Conservation (phyloP, 2,113 vertebrate species). For the Genyomyrus donnyi region DNA sequence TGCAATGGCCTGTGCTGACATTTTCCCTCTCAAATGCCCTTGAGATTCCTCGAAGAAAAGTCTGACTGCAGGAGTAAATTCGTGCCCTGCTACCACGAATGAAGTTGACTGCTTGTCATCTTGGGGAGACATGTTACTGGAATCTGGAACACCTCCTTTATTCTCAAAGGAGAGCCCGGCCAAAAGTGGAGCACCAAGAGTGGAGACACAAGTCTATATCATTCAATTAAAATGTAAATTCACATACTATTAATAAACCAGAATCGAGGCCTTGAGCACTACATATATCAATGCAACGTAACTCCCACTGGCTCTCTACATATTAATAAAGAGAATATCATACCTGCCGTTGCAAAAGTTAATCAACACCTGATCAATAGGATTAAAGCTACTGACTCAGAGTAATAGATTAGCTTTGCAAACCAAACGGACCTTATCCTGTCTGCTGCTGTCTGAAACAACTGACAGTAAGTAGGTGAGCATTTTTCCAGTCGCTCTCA, state of each 20-base stretch:
- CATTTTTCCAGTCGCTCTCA: background rate
- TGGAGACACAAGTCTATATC: constrained; percentile 35
- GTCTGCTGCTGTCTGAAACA: constrained; percentile 12
- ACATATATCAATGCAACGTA: constrained; percentile 33
- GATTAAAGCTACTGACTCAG: constrained; percentile 27
- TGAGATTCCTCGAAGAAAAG: constrained; percentile 29
- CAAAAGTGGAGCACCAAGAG: constrained; percentile 21
- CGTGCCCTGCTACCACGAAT: constrained; percentile 43
- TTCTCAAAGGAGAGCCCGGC: constrained; percentile 39
- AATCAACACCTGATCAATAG: constrained; percentile 31
- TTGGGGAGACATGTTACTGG: constrained; percentile 37
- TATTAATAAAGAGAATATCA: constrained; percentile 33
- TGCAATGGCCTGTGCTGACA: background rate
- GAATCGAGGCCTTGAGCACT: constrained; percentile 34
- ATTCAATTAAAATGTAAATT: constrained; percentile 63
- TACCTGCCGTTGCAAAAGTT: constrained; percentile 8
- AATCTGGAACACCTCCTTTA: constrained; percentile 39
- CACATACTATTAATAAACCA: constrained; percentile 23
- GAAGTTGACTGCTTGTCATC: constrained; percentile 50
- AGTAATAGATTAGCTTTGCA: background rate
- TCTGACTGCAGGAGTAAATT: constrained; percentile 38
- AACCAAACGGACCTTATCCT: background rate
- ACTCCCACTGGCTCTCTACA: constrained; percentile 18
- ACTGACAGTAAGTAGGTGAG: background rate
- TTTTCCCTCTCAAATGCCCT: constrained; percentile 3